phyloP scores from a whole-genome alignment of 2,797 vertebrate species.

The Spea hammondii region DNA sequence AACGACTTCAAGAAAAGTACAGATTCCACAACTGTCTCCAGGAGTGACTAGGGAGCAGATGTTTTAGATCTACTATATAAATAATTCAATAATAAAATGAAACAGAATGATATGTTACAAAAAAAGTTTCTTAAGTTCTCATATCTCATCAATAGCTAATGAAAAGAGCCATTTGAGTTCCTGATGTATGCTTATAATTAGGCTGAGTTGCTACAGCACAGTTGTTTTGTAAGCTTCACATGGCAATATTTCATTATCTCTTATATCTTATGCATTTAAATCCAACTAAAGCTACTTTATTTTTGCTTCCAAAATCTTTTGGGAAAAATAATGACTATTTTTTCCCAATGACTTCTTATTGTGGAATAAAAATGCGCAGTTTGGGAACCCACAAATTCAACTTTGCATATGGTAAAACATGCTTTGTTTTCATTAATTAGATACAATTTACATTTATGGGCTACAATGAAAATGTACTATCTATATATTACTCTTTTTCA shows the following conservation, averaged over 20 bases:
- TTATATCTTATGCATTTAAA: neutral
- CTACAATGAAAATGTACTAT: too few relatives aligned
- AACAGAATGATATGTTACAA: conserved; percentile 41
- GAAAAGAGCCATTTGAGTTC: conserved; percentile 1
- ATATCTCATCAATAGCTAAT: conserved; percentile 44
- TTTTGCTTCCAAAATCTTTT: neutral
- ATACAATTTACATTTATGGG: too few relatives aligned
- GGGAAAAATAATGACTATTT: neutral
- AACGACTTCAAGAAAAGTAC: conserved; percentile 49
- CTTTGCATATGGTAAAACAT: too few relatives aligned
- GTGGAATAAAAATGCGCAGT: neutral
- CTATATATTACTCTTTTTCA: too few relatives aligned
- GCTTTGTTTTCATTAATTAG: too few relatives aligned
- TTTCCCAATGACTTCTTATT: neutral
- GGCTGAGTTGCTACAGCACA: neutral
- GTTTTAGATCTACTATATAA: conserved; percentile 47
- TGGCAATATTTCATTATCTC: conserved; percentile 9
- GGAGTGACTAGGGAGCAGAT: conserved; percentile 46
- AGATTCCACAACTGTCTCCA: conserved; percentile 52
- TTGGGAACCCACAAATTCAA: neutral
- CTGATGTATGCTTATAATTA: conserved; percentile 30
- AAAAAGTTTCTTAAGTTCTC: conserved; percentile 16
- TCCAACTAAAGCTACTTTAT: neutral
- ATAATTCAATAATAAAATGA: conserved; percentile 49
- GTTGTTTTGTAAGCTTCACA: neutral